A percentile compares a stretch with the other conserved stretches of the same genome.
These are phyloP conservation scores for Smutsia temminckii DNA, from an alignment of 2,797 vertebrate species.

Conservation along the genomic window DNA sequence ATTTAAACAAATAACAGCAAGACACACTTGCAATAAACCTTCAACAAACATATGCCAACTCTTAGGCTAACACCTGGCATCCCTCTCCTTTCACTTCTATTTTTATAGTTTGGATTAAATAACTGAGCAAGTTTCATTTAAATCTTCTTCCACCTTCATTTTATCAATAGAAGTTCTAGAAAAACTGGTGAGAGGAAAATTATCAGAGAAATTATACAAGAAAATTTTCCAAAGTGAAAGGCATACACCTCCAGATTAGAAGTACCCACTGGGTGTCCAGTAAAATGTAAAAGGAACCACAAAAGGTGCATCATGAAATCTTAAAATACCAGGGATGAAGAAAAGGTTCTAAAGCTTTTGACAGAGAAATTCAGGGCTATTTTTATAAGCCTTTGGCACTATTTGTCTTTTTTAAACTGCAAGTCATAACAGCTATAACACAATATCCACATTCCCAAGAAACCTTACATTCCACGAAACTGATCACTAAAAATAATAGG, in stretches of 20 bases:
- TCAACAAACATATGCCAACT: slow-evolving; percentile 11
- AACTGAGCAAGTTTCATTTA: slow-evolving; percentile 57
- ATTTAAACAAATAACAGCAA: slow-evolving; percentile 55
- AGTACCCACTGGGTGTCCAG: not conserved
- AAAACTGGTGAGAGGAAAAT: slow-evolving; percentile 38
- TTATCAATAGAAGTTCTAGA: slow-evolving; percentile 61
- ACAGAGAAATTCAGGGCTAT: slow-evolving; percentile 37
- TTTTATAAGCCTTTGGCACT: slow-evolving; percentile 44
- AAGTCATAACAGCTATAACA: slow-evolving; percentile 11
- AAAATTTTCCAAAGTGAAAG: slow-evolving; percentile 32
- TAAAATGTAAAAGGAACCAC: not conserved
- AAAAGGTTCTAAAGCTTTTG: slow-evolving; percentile 28
- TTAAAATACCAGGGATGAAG: slow-evolving; percentile 20
- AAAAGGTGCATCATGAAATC: slow-evolving; percentile 43
- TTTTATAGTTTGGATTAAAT: slow-evolving; percentile 52
- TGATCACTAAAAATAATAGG: slow-evolving; percentile 10
- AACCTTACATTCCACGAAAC: slow-evolving; percentile 15
- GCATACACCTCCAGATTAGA: slow-evolving; percentile 30
- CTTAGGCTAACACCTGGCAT: slow-evolving; percentile 45
- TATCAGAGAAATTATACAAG: slow-evolving; percentile 69
- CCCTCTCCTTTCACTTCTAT: slow-evolving; percentile 23
- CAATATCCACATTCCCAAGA: not conserved
- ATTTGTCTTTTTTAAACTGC: slow-evolving; percentile 35
- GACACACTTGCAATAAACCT: slow-evolving; percentile 27
- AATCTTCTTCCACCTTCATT: slow-evolving; percentile 54